Conservation (phyloP, 2,113 vertebrate genomes). For the Cebidichthys violaceus region DNA sequence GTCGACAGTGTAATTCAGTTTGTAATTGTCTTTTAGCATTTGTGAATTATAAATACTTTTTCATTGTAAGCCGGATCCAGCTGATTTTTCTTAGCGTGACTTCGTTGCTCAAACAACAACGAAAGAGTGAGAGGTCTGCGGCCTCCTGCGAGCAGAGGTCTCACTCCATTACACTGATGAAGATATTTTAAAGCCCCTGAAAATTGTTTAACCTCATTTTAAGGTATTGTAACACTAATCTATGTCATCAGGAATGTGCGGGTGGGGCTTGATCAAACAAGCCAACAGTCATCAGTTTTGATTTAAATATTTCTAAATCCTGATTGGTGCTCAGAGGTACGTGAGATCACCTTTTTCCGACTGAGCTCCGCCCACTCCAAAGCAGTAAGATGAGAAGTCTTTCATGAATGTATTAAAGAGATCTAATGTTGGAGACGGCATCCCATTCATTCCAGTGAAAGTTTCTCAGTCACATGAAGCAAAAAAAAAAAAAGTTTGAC, state of each 20-base stretch:
- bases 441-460: background rate
- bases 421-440: background rate
- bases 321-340: background rate
- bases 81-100: no score
- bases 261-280: conserved; percentile 13
- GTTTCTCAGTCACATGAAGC: background rate
- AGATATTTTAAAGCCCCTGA: background rate
- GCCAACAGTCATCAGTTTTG: conserved; percentile 1
- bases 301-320: conserved; percentile 14
- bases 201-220: background rate
- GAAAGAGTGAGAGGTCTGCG: no score
- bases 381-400: background rate
- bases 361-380: conserved; percentile 2
- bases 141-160: no score
- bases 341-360: background rate
- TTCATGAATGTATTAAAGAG: background rate
- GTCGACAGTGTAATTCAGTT: no score
- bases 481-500: no score
- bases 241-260: background rate
- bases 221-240: background rate
- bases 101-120: no score
- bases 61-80: no score
- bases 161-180: no score
- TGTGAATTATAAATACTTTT: no score
- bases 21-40: no score